Evolutionary conservation across 2,113 vertebrate species (phyloP), one percentile per base, ranked within the genome.

Genomic region (Grus americana): DNA sequence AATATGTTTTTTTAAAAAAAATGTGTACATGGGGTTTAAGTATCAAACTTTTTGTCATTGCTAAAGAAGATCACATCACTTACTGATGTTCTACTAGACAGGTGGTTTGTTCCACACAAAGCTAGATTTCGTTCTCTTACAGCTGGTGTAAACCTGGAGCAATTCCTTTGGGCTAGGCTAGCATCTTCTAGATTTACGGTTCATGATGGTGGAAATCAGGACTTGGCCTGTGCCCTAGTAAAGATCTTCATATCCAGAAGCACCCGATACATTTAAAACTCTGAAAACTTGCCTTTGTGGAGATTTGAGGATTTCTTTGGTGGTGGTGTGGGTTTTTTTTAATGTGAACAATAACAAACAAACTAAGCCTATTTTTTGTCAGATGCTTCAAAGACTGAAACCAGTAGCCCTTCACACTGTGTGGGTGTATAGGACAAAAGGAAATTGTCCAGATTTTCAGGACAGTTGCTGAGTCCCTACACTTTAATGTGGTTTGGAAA

Each of bases 401-500:
- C 24, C 71, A 71, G 58, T 88, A 88, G 62, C 44, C 29, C 13
- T 88, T 87, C 49, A 26, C 24, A 8, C 22, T 71, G 75, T 38
- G 50, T 87, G 93, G 70, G 52, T 82, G 59, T 93, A 34, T 21
- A 74, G 47, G 82, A 92, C 52, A 62, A 47, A 87, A 78, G 89
- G 91, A 94, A 93, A 76, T 85, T 68, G 79, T 89, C 74, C 90
- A 34, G 65, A 95, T 97, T 97, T 98, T 73, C 82, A 92, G 95
- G 88, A 78, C 87, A 70, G 47, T 81, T 65, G 50, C 47, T 76
- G 82, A 84, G 50, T 88, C 67, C 79, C 84, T 75, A 40, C 12
- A 20, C 88, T 83, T 91, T 92, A 67, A 85, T 92, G 94, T 95
- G 86, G 92, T 79, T 91, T 95, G 83, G 90, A 95, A 93, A 94